These are phyloP conservation scores for Lepidurus couesii DNA, from an alignment of 1,140 invertebrate genomes.

Conservation along the genomic window DNA sequence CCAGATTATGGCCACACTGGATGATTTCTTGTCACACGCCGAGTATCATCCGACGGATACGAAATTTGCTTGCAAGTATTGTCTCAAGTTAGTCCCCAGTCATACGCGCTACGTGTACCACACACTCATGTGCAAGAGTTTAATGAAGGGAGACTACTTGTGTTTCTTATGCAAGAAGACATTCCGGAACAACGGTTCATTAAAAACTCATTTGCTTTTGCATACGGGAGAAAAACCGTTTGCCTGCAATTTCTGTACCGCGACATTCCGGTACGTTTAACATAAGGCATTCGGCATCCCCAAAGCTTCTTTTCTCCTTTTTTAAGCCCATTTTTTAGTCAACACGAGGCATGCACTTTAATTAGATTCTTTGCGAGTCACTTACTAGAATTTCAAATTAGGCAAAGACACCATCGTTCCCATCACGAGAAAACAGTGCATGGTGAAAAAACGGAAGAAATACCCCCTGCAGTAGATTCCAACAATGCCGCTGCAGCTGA, in stretches of 20 bases:
- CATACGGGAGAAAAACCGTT: slow-evolving; percentile 34
- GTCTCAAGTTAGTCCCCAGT: slow-evolving; percentile 31
- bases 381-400: slow-evolving; percentile 22
- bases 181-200: slow-evolving; percentile 30
- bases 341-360: background rate
- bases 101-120: slow-evolving; percentile 34
- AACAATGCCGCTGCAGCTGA: background rate
- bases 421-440: slow-evolving; percentile 32
- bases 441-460: slow-evolving; percentile 5
- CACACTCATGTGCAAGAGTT: slow-evolving; percentile 34
- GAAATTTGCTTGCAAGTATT: slow-evolving; percentile 34
- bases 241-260: slow-evolving; percentile 33
- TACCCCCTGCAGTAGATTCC: slow-evolving; percentile 21
- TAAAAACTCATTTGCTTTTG: slow-evolving; percentile 33
- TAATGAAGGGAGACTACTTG: slow-evolving; percentile 32
- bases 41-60: slow-evolving; percentile 32
- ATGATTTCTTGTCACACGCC: slow-evolving; percentile 28
- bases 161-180: slow-evolving; percentile 33
- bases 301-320: background rate
- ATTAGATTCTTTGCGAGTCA: background rate
- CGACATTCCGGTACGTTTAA: slow-evolving; percentile 29
- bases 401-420: slow-evolving; percentile 31
- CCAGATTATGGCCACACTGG: slow-evolving; percentile 24
- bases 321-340: background rate
- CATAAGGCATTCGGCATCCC: background rate